Percentiles rank a stretch among this genome's conserved stretches.
These are phyloP conservation scores for Cecidostiba fungosa DNA, from an alignment of 2,888 invertebrate species.

Conservation along the genomic window DNA sequence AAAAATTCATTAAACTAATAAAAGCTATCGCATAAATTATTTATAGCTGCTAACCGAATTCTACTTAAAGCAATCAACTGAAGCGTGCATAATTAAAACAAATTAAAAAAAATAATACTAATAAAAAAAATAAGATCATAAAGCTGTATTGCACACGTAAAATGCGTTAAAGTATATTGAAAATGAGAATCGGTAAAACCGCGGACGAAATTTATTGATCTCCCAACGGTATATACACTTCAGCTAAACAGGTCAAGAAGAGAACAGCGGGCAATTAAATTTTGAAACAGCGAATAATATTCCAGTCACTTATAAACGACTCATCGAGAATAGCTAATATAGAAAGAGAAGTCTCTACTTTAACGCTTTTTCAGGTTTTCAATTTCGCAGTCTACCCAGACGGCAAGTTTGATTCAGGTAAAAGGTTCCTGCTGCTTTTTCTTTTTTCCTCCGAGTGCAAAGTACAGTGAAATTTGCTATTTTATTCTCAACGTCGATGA, in stretches of 20 bases:
- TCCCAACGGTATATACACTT: neutral
- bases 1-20: too few relatives aligned
- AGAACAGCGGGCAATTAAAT: slow-evolving; percentile 21
- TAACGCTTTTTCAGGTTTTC: slow-evolving; percentile 78
- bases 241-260: slow-evolving; percentile 10
- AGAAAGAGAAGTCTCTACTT: slow-evolving; percentile 70
- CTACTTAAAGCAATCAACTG: too few relatives aligned
- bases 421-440: slow-evolving; percentile 66
- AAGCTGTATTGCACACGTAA: neutral
- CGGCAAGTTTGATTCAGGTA: slow-evolving; percentile 79
- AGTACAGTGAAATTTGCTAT: slow-evolving; percentile 61
- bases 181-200: slow-evolving; percentile 1
- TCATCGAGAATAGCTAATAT: neutral
- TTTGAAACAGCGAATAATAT: slow-evolving; percentile 34
- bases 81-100: neutral
- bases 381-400: slow-evolving; percentile 77
- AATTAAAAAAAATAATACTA: neutral
- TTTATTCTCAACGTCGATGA: neutral
- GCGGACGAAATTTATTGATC: neutral
- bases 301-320: slow-evolving; percentile 17
- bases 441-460: slow-evolving; percentile 74
- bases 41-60: too few relatives aligned
- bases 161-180: neutral
- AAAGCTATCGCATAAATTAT: too few relatives aligned
- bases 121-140: neutral